Base-by-base conservation (phyloP, 1,140 invertebrate species). In the Octopus sinensis region DNA sequence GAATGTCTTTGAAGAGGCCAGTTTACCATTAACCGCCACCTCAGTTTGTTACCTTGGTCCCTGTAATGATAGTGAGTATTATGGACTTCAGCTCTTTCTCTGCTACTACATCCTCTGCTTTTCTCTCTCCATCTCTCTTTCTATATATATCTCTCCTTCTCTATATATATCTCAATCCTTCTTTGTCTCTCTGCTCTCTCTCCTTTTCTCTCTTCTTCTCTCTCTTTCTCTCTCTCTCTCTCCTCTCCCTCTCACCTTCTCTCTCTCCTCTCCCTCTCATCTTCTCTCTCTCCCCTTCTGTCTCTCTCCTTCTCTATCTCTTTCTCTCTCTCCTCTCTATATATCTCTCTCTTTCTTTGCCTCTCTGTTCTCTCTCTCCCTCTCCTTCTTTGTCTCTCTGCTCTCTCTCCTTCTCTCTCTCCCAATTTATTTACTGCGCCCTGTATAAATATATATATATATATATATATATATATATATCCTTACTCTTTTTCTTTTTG, bases 11-110 rank as follows among this genome's bases (percentile, higher is more conserved):
- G 9, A 73, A 4, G 53, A 62, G 4, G 71, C 53, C 13, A 84
- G 80, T 7, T 80, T 80, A 68, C 53, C 62, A 13, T 43, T 84
- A 6, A 23, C 79, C 4, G 62, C 51, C 17, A 54, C 54, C 52
- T 76, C 80, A 5, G 76, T 73, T 51, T 84, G 83, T 54, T 84
- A 79, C 54, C 79, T 68, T 23, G 75, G 78, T 53, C 83, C 83
- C 6, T 84, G 83, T 53, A 54, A 52, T 6, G 79, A 68, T 30
- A 71, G 82, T 83, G 76, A 56, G 77, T 75, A 12, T 71, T 23
- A 43, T 43, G 30, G 30, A 6, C 6, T 17, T 13, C 5, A 12
- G 17, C 13, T 7, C 6, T 71, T 6, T 71, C 6, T 71, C 68
- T 12, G 1, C 1, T 10, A 9, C 17, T 62, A 10, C 56, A 10